Evolutionary conservation across 2,797 vertebrate genomes (phyloP).

Genomic region (Peromyscus nudipes): DNA sequence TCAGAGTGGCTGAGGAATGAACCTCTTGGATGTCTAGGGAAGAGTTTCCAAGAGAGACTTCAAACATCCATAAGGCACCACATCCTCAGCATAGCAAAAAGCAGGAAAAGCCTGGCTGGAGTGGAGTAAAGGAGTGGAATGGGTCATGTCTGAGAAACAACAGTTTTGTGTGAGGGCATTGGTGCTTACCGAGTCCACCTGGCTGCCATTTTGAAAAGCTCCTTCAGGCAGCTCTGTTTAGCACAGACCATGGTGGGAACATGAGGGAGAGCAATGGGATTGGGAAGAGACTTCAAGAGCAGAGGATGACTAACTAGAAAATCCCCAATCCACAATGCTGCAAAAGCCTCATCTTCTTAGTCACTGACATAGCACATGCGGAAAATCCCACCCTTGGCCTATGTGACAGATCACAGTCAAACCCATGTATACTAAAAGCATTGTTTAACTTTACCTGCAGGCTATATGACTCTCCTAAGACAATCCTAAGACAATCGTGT

Average conservation of each 20-base stretch:
- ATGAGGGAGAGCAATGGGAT: background rate
- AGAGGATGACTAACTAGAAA: background rate
- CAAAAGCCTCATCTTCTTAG: background rate
- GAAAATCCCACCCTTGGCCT: background rate
- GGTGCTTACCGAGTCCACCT: background rate
- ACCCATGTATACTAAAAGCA: background rate
- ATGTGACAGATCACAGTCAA: background rate
- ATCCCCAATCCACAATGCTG: background rate
- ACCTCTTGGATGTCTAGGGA: background rate
- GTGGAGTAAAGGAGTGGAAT: background rate
- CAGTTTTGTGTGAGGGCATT: background rate
- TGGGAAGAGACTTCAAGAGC: background rate
- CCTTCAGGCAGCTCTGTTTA: background rate
- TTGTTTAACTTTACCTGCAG: background rate
- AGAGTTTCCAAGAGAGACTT: background rate
- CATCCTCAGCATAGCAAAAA: background rate
- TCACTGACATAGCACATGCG: background rate
- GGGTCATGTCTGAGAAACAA: background rate
- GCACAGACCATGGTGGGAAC: rapidly evolving
- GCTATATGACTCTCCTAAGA: background rate
- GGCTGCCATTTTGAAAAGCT: background rate
- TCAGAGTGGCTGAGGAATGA: background rate
- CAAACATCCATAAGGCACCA: background rate
- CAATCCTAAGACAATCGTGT: background rate
- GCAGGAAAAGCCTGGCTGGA: background rate